phyloP scores from a whole-genome alignment of 2,113 vertebrate species.

The Gavia stellata region DNA sequence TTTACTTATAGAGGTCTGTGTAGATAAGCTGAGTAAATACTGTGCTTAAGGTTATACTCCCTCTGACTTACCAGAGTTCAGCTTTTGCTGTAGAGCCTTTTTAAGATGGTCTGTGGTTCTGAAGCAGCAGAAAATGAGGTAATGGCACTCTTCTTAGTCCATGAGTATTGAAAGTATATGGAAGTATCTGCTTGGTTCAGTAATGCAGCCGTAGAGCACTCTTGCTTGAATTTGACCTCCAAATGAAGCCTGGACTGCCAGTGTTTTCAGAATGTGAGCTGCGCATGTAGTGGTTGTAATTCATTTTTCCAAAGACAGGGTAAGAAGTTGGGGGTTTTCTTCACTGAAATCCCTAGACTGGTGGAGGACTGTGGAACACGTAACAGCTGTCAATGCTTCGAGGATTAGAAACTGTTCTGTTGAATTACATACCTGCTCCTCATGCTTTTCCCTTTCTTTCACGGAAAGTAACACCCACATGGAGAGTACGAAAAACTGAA shows the following conservation, averaged over 20 bases:
- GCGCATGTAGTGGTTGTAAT: background rate
- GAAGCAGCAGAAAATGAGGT: background rate
- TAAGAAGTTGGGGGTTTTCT: background rate
- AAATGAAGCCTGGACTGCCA: background rate
- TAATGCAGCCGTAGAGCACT: background rate
- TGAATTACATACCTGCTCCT: background rate
- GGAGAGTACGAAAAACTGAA: conserved; percentile 3
- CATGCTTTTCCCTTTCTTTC: conserved; percentile 12
- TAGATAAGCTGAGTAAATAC: conserved; percentile 23
- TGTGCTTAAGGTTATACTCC: background rate
- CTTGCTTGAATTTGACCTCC: background rate
- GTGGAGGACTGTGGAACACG: background rate
- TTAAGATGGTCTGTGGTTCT: background rate
- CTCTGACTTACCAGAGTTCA: background rate
- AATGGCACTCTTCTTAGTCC: background rate
- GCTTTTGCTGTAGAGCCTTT: background rate
- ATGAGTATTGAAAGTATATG: background rate
- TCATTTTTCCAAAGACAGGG: background rate
- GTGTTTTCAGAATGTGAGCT: background rate
- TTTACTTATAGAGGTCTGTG: background rate
- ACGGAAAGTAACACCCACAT: conserved; percentile 20
- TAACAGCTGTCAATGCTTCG: conserved; percentile 3
- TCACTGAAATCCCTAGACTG: background rate
- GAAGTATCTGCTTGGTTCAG: background rate
- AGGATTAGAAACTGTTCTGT: background rate